Percentiles rank a stretch among this genome's conserved stretches.
These are phyloP conservation scores for Sinocyclocheilus maitianheensis DNA, from an alignment of 2,113 vertebrate species.

Conservation along the genomic window DNA sequence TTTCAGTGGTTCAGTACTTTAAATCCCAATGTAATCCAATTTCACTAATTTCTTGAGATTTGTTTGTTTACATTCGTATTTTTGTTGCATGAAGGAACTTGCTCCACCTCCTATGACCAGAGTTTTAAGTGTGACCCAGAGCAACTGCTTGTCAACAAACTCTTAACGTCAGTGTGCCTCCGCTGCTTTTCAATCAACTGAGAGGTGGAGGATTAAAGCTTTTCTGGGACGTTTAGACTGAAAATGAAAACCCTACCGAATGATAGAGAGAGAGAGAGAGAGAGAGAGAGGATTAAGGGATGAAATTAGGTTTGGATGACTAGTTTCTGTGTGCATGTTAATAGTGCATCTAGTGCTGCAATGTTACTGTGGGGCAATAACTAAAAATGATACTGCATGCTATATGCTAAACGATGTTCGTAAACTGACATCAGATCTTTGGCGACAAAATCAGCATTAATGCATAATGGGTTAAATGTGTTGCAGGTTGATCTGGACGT, in stretches of 20 bases:
- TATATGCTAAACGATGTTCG: not conserved
- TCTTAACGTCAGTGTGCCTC: slow-evolving; percentile 19
- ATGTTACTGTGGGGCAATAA: not conserved
- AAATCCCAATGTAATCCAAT: not conserved
- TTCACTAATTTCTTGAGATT: not conserved
- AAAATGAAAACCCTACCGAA: slow-evolving; percentile 28
- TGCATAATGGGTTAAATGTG: slow-evolving; percentile 13
- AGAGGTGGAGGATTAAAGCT: slow-evolving; percentile 45
- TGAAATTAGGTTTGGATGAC: slow-evolving; percentile 27
- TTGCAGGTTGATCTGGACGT: not conserved
- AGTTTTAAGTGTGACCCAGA: slow-evolving; percentile 8
- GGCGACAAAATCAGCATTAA: not conserved
- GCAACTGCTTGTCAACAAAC: slow-evolving; percentile 42
- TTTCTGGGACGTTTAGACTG: slow-evolving; percentile 40
- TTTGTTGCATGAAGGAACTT: slow-evolving; percentile 30
- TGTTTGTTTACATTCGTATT: slow-evolving; percentile 2
- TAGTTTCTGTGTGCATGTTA: not conserved
- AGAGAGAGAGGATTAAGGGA: not conserved
- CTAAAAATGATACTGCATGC: not conserved
- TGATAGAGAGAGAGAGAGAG: slow-evolving; percentile 14
- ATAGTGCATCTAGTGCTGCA: not conserved
- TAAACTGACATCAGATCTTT: not conserved
- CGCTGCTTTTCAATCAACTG: slow-evolving; percentile 50
- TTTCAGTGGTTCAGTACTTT: not conserved
- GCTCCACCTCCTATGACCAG: slow-evolving; percentile 38